These are phyloP conservation scores for Plecturocebus donacophilus DNA, from an alignment of 2,113 vertebrate genomes.

Conservation along the genomic window DNA sequence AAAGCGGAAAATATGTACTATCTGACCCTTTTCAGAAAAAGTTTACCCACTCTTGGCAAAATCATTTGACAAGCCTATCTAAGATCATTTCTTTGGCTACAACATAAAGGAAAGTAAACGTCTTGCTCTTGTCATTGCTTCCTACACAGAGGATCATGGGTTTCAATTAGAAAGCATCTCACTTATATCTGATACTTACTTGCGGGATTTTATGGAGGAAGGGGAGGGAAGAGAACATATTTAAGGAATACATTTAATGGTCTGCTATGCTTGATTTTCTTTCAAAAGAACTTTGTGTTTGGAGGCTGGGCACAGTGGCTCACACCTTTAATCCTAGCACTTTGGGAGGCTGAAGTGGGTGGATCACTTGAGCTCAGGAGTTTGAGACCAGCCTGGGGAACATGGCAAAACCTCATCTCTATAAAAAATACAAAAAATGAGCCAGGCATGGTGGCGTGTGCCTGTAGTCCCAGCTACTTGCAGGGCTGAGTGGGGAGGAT, in stretches of 20 bases:
- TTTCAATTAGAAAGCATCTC: not conserved
- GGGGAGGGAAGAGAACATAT: not conserved
- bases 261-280: constrained; percentile 63
- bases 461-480: not conserved
- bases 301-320: not conserved
- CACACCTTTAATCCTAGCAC: not conserved
- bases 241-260: constrained; percentile 34
- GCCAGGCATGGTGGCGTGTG: not conserved
- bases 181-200: not conserved
- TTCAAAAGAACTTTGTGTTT: constrained; percentile 44
- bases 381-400: not conserved
- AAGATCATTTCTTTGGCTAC: not conserved
- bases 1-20: not conserved
- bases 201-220: not conserved
- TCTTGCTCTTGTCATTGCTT: constrained; percentile 14
- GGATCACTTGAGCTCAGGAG: not conserved
- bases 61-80: not conserved
- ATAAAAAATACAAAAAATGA: not conserved
- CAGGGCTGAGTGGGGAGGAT: not conserved
- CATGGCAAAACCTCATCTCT: not conserved
- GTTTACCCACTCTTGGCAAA: constrained; percentile 1
- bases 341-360: not conserved
- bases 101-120: constrained; percentile 12
- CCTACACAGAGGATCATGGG: not conserved
- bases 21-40: constrained; percentile 7